Percentiles rank a stretch among this genome's conserved stretches.
These are phyloP conservation scores for Columbina picui DNA, from an alignment of 2,113 vertebrate genomes.

Conservation along the genomic window DNA sequence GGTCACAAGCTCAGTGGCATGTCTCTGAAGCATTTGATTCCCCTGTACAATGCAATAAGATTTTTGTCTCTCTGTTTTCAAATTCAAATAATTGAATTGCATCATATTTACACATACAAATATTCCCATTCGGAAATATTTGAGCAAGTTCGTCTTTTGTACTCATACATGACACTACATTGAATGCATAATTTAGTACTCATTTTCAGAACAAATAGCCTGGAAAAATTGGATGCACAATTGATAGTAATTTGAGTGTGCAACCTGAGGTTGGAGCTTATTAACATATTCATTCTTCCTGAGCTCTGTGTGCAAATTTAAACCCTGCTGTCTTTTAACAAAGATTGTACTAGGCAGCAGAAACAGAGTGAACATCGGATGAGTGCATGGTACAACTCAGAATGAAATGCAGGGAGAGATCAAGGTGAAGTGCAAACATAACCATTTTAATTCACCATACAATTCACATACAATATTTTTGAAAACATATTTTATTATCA, in stretches of 20 bases:
- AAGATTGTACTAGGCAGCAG: constrained; percentile 19
- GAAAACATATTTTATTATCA: neutral
- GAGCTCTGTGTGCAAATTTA: constrained; percentile 68
- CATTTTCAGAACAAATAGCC: constrained; percentile 78
- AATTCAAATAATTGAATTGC: constrained; percentile 1
- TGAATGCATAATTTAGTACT: constrained; percentile 75
- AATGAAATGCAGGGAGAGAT: neutral
- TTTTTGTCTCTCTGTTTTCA: neutral
- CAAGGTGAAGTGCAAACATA: neutral
- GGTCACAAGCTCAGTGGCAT: neutral
- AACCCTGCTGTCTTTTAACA: constrained; percentile 39
- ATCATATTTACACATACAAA: constrained; percentile 66
- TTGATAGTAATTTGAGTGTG: constrained; percentile 76
- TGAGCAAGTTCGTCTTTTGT: constrained; percentile 61
- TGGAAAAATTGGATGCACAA: constrained; percentile 78
- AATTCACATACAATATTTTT: neutral
- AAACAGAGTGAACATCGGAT: neutral
- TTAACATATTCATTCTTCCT: constrained; percentile 71
- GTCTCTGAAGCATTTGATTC: neutral
- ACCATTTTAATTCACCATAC: neutral
- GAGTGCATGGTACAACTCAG: neutral
- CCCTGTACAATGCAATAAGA: neutral
- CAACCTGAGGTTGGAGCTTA: constrained; percentile 41
- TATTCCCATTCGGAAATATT: constrained; percentile 68
- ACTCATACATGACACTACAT: constrained; percentile 16